phyloP scores from a whole-genome alignment of 2,797 vertebrate genomes.

The Cuculus canorus region DNA sequence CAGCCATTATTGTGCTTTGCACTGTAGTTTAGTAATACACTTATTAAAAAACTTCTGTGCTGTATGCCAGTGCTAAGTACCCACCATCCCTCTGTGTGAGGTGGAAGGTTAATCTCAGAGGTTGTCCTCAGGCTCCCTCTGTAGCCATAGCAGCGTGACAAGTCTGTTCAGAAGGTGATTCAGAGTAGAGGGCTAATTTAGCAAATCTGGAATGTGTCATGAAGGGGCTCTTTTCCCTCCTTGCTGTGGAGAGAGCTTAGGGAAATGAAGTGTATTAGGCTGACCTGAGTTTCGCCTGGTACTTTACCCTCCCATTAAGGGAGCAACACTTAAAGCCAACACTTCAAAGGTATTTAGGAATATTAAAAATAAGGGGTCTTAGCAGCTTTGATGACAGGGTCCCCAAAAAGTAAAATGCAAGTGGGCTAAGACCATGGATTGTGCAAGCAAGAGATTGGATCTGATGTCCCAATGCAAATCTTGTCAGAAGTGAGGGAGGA shows the following conservation, averaged over 20 bases:
- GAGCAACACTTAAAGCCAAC: background rate
- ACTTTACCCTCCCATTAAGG: background rate
- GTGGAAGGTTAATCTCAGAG: conserved; percentile 28
- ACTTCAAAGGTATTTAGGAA: background rate
- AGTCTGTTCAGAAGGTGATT: conserved; percentile 33
- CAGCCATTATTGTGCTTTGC: background rate
- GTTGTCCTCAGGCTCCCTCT: background rate
- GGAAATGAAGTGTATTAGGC: background rate
- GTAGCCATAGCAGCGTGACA: background rate
- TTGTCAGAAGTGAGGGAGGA: background rate
- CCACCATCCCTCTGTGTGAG: background rate
- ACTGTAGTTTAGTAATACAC: background rate
- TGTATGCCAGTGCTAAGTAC: background rate
- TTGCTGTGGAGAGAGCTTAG: background rate
- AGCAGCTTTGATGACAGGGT: background rate
- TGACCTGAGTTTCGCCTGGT: background rate
- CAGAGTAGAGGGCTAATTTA: conserved; percentile 16
- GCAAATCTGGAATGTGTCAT: background rate
- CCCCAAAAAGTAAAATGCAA: background rate
- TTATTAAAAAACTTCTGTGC: background rate
- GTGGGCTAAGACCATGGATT: background rate
- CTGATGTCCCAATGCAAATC: background rate
- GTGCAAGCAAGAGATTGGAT: background rate
- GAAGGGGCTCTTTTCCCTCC: background rate
- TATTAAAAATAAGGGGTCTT: background rate